Percentiles rank a stretch among this genome's conserved stretches.
phyloP scores from a whole-genome alignment of 2,113 vertebrate genomes.

The Notiomystis cincta region DNA sequence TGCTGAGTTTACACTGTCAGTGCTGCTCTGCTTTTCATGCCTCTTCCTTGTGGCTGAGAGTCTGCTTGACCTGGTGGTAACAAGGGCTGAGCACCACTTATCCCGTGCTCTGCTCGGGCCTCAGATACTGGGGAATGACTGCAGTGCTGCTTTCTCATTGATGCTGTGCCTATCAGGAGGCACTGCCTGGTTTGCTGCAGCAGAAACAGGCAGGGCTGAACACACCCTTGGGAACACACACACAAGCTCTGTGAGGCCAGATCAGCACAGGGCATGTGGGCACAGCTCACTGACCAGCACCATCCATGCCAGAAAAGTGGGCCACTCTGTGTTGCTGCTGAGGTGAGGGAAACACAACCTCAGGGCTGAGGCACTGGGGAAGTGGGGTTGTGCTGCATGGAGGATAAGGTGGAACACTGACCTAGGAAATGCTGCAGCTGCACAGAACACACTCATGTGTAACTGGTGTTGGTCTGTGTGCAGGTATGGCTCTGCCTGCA shows the following conservation, averaged over 20 bases:
- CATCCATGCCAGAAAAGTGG: neutral
- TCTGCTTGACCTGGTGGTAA: neutral
- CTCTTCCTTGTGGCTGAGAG: neutral
- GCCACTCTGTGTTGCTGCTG: neutral
- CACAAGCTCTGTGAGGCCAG: neutral
- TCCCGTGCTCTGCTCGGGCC: fast-evolving
- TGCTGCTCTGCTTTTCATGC: neutral
- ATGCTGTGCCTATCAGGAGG: neutral
- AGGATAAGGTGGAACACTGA: neutral
- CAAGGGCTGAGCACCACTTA: neutral
- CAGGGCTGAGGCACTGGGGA: neutral
- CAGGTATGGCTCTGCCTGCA: neutral
- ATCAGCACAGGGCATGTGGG: neutral
- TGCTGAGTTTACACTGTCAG: neutral
- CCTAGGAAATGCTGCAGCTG: neutral
- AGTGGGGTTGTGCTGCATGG: fast-evolving
- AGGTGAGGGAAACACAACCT: neutral
- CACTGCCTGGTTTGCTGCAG: neutral
- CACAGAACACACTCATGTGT: neutral
- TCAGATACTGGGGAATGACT: neutral
- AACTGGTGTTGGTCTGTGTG: neutral
- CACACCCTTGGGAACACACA: neutral
- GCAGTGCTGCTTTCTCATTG: neutral
- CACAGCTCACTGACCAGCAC: neutral
- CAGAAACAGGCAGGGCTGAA: neutral